These are phyloP conservation scores for Mixornis gularis DNA, from an alignment of 2,113 vertebrate genomes.

Conservation along the genomic window DNA sequence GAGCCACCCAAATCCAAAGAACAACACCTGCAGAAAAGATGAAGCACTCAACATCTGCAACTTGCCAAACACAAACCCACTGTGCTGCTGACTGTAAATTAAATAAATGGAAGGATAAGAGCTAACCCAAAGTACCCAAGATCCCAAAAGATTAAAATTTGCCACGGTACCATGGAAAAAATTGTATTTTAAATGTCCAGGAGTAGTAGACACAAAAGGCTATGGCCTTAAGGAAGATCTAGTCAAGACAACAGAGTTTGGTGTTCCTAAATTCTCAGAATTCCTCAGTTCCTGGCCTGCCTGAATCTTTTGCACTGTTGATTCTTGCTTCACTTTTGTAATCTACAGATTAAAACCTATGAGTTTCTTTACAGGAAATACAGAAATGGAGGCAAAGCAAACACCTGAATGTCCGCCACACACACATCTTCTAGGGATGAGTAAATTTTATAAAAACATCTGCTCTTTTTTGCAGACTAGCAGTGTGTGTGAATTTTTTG, in stretches of 20 bases:
- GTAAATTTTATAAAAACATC: neutral
- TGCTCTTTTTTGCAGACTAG: neutral
- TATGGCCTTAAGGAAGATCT: accelerated
- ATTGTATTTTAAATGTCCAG: neutral
- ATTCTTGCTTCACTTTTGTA: neutral
- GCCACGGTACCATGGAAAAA: accelerated
- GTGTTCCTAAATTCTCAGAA: neutral
- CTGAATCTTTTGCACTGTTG: neutral
- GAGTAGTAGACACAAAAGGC: neutral
- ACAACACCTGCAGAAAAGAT: slow-evolving; percentile 80
- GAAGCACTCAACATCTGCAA: neutral
- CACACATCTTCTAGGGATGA: neutral
- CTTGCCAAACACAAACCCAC: neutral
- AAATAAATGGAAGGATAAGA: neutral
- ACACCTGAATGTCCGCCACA: neutral
- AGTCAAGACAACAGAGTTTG: neutral
- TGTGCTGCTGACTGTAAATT: neutral
- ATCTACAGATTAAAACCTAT: neutral
- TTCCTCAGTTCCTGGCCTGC: neutral
- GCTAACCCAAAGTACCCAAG: neutral
- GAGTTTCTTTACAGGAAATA: neutral
- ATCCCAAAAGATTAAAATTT: neutral
- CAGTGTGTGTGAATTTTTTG: neutral
- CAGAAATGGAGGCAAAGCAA: neutral
- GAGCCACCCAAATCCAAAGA: slow-evolving; percentile 97